These are phyloP conservation scores for Stenodera caucasica DNA, from an alignment of 2,888 invertebrate species.

Conservation along the genomic window DNA sequence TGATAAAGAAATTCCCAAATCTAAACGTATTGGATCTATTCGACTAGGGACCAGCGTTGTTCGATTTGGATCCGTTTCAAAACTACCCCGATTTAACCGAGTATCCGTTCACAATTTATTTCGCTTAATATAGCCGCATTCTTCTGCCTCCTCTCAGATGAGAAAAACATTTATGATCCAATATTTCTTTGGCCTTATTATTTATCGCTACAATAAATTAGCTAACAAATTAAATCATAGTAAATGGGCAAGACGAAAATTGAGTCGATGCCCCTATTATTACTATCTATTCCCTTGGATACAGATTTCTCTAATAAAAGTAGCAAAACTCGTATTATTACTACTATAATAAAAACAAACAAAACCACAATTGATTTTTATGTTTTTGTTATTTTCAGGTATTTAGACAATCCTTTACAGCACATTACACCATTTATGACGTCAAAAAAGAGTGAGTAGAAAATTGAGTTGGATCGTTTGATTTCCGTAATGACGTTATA, in stretches of 20 bases:
- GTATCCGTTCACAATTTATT: not conserved
- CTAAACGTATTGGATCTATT: not conserved
- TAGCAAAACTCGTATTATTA: not conserved
- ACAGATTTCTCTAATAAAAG: not conserved
- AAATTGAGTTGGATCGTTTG: not conserved
- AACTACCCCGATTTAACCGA: not conserved
- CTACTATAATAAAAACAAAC: not conserved
- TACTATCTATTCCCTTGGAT: not conserved
- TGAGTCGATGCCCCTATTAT: not conserved
- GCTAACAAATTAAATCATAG: constrained; percentile 4
- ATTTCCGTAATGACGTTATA: not conserved
- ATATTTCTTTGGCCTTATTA: not conserved
- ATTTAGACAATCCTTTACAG: constrained; percentile 82
- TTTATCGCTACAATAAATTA: constrained; percentile 4
- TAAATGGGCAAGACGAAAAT: not conserved
- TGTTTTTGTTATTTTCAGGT: constrained; percentile 63
- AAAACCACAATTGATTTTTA: constrained; percentile 2
- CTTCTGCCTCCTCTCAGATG: not conserved
- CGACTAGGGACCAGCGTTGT: not conserved
- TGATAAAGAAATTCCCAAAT: not conserved
- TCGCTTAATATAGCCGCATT: not conserved
- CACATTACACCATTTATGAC: constrained; percentile 89
- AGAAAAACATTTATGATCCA: not conserved
- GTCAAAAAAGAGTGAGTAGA: constrained; percentile 83
- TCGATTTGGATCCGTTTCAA: not conserved